phyloP scores from a whole-genome alignment of 2,113 vertebrate species.

The Atherinomorus stipes region DNA sequence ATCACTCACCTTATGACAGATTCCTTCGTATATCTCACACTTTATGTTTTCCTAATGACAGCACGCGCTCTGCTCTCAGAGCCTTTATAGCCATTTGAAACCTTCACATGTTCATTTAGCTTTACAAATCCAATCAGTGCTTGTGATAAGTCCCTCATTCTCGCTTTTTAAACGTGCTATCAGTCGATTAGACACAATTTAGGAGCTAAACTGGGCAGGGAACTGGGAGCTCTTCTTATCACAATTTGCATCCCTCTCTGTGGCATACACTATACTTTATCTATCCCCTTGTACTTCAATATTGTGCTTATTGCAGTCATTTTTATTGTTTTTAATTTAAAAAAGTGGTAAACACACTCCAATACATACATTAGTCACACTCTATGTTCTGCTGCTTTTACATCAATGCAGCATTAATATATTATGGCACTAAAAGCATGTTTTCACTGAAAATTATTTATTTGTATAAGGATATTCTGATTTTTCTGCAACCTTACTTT shows the following conservation, averaged over 20 bases:
- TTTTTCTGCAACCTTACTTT: too few species aligned
- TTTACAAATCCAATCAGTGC: conserved; percentile 50
- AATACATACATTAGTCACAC: too few species aligned
- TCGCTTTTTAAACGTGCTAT: conserved; percentile 39
- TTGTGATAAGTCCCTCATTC: conserved; percentile 44
- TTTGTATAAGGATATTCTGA: not conserved
- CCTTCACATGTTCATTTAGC: conserved; percentile 45
- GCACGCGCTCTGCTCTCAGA: conserved; percentile 15
- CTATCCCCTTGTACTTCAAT: not conserved
- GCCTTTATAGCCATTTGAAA: conserved; percentile 17
- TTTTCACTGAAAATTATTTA: not conserved
- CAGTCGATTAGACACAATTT: conserved; percentile 50
- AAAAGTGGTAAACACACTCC: too few species aligned
- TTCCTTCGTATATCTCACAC: conserved; percentile 1
- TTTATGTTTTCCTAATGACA: not conserved
- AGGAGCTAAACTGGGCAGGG: conserved; percentile 52
- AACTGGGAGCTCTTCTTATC: conserved; percentile 25
- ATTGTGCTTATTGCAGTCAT: not conserved
- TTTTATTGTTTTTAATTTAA: too few species aligned
- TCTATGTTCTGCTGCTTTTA: too few species aligned
- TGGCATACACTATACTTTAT: not conserved
- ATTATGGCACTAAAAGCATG: not conserved
- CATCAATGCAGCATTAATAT: not conserved
- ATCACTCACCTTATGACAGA: not conserved
- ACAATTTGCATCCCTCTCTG: conserved; percentile 21